Conservation (phyloP, 2,113 vertebrate species). For the Tragelaphus strepsiceros region DNA sequence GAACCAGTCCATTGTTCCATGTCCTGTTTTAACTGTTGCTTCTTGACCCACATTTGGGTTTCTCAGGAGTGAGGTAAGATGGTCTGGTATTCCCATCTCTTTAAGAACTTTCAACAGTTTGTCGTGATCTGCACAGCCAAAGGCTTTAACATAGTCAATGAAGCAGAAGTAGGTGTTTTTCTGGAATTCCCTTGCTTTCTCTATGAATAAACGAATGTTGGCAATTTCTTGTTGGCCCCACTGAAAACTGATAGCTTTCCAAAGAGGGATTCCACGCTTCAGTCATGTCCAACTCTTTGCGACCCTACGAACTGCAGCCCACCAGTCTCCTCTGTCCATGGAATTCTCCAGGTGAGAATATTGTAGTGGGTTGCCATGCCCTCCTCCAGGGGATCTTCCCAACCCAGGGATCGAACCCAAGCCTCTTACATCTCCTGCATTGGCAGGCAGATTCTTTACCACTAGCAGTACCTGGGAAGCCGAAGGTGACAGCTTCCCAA, state of each 20-base stretch:
- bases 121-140: background rate
- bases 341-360: background rate
- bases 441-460: background rate
- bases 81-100: background rate
- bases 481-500: background rate
- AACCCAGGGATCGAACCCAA: background rate
- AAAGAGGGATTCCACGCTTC: background rate
- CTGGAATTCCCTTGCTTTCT: background rate
- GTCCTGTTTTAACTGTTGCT: background rate
- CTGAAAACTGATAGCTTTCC: background rate
- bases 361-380: background rate
- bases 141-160: background rate
- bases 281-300: background rate
- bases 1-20: background rate
- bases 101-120: background rate
- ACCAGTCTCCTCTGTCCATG: background rate
- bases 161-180: background rate
- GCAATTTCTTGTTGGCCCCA: background rate
- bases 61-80: background rate
- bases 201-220: background rate
- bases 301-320: background rate
- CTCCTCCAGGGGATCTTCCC: background rate
- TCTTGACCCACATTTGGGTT: background rate
- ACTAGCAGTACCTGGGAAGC: background rate
- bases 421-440: background rate